A percentile compares a stretch with the other conserved stretches of the same genome.
phyloP scores from a whole-genome alignment of 92 coral and sea anemone species.

The Porites cylindrica region DNA sequence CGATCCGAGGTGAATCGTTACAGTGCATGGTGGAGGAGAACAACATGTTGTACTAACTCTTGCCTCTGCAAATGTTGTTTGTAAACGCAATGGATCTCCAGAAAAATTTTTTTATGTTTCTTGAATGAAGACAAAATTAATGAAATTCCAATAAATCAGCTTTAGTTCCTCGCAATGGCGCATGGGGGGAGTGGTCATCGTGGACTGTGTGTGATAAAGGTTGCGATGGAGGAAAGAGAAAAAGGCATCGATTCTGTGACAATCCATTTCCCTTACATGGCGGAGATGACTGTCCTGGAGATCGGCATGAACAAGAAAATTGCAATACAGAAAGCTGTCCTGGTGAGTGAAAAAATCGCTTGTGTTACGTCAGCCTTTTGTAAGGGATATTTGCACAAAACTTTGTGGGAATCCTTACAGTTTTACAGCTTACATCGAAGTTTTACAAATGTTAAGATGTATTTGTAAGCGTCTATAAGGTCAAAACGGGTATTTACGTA shows the following conservation, averaged over 20 bases:
- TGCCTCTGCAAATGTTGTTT: too few species aligned
- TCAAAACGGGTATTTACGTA: too few species aligned
- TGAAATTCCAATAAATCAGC: slow-evolving; percentile 18
- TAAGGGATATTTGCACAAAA: too few species aligned
- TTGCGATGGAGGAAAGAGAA: slow-evolving; percentile 63
- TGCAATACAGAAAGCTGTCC: slow-evolving; percentile 74
- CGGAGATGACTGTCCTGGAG: slow-evolving; percentile 57
- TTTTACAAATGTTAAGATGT: too few species aligned
- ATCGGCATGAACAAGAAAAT: slow-evolving; percentile 29
- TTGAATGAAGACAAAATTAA: too few species aligned
- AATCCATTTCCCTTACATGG: slow-evolving; percentile 70
- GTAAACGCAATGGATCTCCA: neutral
- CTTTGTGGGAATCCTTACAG: too few species aligned
- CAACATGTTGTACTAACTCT: too few species aligned
- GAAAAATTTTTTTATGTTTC: neutral
- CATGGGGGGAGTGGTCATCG: slow-evolving; percentile 67
- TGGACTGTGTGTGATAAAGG: slow-evolving; percentile 73
- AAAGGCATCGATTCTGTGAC: slow-evolving; percentile 70
- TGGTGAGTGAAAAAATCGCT: slow-evolving; percentile 13
- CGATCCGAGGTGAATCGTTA: too few species aligned
- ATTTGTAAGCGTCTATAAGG: too few species aligned
- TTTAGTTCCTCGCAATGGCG: slow-evolving; percentile 53
- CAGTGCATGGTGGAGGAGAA: too few species aligned
- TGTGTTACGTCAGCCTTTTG: too few species aligned
- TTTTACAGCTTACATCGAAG: too few species aligned